phyloP scores from a whole-genome alignment of 2,113 vertebrate genomes.

The Anas platyrhynchos region DNA sequence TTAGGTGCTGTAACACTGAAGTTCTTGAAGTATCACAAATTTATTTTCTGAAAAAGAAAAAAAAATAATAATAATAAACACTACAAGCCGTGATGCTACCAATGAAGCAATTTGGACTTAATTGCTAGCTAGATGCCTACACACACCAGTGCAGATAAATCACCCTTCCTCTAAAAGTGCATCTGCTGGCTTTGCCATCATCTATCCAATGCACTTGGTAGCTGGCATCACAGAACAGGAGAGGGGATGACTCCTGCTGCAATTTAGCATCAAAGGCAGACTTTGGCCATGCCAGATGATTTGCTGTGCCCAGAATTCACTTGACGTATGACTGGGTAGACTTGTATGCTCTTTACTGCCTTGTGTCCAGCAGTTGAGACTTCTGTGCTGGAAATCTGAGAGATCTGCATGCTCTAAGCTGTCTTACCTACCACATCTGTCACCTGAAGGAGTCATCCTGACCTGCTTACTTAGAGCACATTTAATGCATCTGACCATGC shows the following conservation, averaged over 20 bases:
- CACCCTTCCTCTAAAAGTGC: background rate
- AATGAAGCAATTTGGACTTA: background rate
- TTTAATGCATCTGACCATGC: background rate
- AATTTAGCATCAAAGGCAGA: background rate
- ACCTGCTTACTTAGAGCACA: background rate
- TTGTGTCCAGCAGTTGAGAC: background rate
- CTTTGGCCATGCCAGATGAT: background rate
- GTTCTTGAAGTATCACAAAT: background rate
- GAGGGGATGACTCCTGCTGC: background rate
- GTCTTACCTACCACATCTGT: background rate
- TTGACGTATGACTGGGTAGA: background rate
- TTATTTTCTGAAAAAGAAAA: background rate
- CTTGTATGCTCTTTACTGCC: background rate
- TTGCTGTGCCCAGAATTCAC: background rate
- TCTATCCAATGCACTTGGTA: rapidly evolving
- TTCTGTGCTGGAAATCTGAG: background rate
- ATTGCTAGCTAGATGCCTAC: rapidly evolving
- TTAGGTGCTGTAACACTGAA: background rate
- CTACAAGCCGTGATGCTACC: background rate
- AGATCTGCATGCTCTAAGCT: background rate
- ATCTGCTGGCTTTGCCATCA: background rate
- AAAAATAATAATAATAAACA: background rate
- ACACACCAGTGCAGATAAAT: background rate
- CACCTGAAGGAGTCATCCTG: background rate
- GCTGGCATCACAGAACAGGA: background rate